Percentiles rank a stretch among this genome's conserved stretches.
Evolutionary conservation across 2,888 invertebrate species (phyloP).

Genomic region (Ceraclea dissimilis): DNA sequence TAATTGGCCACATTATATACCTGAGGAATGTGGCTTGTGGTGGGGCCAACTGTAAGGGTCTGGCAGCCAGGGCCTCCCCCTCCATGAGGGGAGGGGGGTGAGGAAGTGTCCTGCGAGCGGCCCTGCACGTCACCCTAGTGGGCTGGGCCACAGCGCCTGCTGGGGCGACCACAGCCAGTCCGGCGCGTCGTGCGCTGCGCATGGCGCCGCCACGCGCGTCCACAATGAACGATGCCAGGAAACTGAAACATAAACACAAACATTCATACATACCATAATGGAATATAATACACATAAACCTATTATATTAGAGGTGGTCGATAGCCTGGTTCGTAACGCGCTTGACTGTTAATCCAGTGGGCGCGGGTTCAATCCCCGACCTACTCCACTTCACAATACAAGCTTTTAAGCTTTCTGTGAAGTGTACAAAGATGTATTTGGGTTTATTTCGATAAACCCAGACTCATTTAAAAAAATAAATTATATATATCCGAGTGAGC

Average conservation of each 20-base stretch:
- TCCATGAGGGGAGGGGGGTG: slow-evolving; percentile 97
- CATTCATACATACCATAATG: too few relatives aligned
- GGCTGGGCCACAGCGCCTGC: slow-evolving; percentile 93
- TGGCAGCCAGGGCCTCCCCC: slow-evolving; percentile 93
- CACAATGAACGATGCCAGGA: slow-evolving; percentile 98
- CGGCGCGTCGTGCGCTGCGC: slow-evolving; percentile 97
- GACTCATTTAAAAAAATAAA: too few relatives aligned
- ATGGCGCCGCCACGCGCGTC: slow-evolving; percentile 98
- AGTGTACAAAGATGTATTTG: too few relatives aligned
- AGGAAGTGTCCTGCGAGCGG: slow-evolving; percentile 39
- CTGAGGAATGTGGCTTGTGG: slow-evolving; percentile 94
- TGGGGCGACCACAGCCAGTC: slow-evolving; percentile 93
- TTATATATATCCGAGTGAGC: too few relatives aligned
- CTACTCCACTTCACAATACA: too few relatives aligned
- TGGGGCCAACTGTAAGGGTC: slow-evolving; percentile 92
- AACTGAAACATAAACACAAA: slow-evolving; percentile 58
- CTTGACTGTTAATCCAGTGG: too few relatives aligned
- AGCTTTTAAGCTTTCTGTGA: too few relatives aligned
- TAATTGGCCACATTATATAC: too few relatives aligned
- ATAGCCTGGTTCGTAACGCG: too few relatives aligned
- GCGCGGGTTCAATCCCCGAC: too few relatives aligned
- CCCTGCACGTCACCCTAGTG: slow-evolving; percentile 84
- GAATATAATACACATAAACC: not conserved
- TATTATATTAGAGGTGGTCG: too few relatives aligned
- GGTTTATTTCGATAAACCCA: too few relatives aligned